Base-by-base conservation (phyloP, 2,797 vertebrate species). In the Peromyscus melanophrys region DNA sequence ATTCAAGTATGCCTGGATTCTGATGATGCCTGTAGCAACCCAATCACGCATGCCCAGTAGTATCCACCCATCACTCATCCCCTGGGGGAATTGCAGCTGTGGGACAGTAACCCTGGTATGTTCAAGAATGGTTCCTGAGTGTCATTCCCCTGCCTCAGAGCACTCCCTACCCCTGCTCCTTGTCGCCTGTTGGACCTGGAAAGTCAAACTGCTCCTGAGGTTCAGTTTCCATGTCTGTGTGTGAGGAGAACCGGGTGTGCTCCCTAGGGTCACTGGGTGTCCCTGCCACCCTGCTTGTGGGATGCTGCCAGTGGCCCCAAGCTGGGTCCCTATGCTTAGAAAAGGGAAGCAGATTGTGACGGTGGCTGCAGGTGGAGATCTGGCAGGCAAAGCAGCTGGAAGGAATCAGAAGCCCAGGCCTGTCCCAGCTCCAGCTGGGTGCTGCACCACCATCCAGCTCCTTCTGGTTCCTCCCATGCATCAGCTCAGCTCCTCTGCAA, bases 231-330 rank as follows among this genome's bases (percentile, higher is more conserved):
- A 3, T 6, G 16, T 43, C 49, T 49, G 52, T 80, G 6, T 85
- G 31, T 46, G 67, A 57, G 46, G 52, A 16, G 9, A 34, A 40
- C n/a, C 23, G 6, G n/a, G 16, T 80, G 6, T 31, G 1, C 31
- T 34, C 10, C n/a, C 9, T 9, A 17, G 76, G n/a, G 25, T 6
- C 27, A 19, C 5, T 6, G 55, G 2, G 1, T 9, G 31, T 77
- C 89, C 11, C 0, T 46, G 90, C 37, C 2, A 0, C 11, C 40
- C 69, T 49, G 55, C 34, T 69, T 86, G 46, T 73, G 8, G 90
- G 61, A 27, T 3, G 27, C 37, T 49, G 11, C 23, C 17, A 7
- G 9, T 0, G 0, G 2, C 1, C 63, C 27, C 63, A 23, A 17
- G 40, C 29, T 25, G 0, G 52, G 40, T 23, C 14, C 27, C 14